Evolutionary conservation across 2,888 invertebrate genomes (phyloP), one percentile per base, ranked within the genome.

Genomic region (Alentia gelatinosa): DNA sequence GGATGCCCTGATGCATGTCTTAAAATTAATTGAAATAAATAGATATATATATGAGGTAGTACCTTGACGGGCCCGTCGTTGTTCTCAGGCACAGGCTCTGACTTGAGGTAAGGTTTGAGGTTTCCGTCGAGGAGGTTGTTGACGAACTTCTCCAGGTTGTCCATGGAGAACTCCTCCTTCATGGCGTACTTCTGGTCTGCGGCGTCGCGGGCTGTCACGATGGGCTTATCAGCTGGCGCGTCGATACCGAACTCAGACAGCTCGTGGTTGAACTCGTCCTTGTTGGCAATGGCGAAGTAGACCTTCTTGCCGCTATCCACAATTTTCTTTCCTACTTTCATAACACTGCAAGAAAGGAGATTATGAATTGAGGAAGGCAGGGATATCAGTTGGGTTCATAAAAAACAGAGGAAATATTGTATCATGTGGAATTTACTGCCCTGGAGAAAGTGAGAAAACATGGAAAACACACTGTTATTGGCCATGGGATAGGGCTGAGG

Each of bases 241-340:
- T 97, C 98, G 92, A 99, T 97, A 91, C 99, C 99, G 96, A 97
- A 99, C 96, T 99, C 99, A 94, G 98, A 98, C 94, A 99, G 96
- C 96, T 99, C 99, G 94, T 98, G 98, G 91, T 98, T 98, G 97
- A 99, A 99, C 94, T 99, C 98, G 94, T 98, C 98, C 96, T 98
- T 98, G 96, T 98, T 97, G 96, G 98, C 98, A 93, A 99, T 97
- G 0, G 99, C 99, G 97, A 99, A 99, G 93, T 97, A 97, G 63
- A 98, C 97, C 83, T 97, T 97, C 89, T 94, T 94, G 9, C 95
- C 96, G 30, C 92, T 94, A 42, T 97, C 97, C 84, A 97, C 96
- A 95, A 97, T 97, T 92, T 97, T 97, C 95, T 98, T 97, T 92
- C 98, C 98, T 19, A 98, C 98, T 97, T 99, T 99, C 94, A 99